Conservation (phyloP, 2,113 vertebrate genomes). For the Caloenas nicobarica region DNA sequence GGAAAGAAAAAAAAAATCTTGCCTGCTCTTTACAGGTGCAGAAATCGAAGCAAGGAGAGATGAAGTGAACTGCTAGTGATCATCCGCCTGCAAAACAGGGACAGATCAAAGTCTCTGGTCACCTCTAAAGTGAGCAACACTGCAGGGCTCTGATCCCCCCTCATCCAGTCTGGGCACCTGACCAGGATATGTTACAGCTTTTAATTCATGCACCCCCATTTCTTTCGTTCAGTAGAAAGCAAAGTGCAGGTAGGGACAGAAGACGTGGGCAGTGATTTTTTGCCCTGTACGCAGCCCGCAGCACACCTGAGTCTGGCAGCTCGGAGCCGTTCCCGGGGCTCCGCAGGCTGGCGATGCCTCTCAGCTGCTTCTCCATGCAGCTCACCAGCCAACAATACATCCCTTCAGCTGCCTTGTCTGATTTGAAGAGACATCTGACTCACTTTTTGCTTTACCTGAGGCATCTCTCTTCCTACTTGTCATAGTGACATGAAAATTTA, state of each 20-base stretch:
- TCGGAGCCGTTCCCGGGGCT: background rate
- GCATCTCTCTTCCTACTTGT: background rate
- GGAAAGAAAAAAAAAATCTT: background rate
- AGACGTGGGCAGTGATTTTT: background rate
- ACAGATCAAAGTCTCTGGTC: background rate
- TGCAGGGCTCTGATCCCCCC: background rate
- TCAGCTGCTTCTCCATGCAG: background rate
- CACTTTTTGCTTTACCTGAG: conserved; percentile 34
- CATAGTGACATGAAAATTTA: background rate
- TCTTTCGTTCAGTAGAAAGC: background rate
- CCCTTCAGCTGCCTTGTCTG: background rate
- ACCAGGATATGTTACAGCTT: background rate
- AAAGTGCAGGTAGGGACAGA: background rate
- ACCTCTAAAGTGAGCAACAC: rapidly evolving
- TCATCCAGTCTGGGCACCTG: background rate
- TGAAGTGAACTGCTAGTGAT: background rate
- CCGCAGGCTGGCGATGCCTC: background rate
- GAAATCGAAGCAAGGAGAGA: background rate
- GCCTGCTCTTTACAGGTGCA: background rate
- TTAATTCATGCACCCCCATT: background rate
- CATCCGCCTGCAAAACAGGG: background rate
- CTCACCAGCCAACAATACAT: background rate
- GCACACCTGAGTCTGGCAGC: background rate
- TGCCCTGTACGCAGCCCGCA: background rate
- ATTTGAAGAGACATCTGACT: conserved; percentile 29